phyloP scores from a whole-genome alignment of 2,888 invertebrate species.

The Chloromyia formosa region DNA sequence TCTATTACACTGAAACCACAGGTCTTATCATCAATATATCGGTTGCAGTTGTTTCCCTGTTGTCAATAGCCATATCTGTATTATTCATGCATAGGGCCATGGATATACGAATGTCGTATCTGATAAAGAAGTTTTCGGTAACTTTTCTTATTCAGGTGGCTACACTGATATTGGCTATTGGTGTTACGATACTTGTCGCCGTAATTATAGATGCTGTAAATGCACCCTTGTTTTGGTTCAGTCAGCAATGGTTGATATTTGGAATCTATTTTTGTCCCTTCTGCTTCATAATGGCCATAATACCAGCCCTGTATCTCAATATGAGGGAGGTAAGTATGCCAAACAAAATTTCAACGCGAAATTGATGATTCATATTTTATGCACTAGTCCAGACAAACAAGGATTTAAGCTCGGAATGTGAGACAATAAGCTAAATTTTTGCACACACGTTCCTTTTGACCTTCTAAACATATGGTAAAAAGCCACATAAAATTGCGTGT shows the following conservation, averaged over 20 bases:
- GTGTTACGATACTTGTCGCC: constrained; percentile 58
- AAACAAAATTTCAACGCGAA: no score
- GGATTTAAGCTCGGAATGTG: no score
- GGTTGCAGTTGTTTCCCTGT: constrained; percentile 62
- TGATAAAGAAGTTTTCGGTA: constrained; percentile 55
- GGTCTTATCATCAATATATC: constrained; percentile 63
- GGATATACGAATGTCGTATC: constrained; percentile 54
- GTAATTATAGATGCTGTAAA: constrained; percentile 62
- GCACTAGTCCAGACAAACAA: background rate
- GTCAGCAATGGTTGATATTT: constrained; percentile 66
- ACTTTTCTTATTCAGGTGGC: constrained; percentile 56
- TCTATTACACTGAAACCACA: constrained; percentile 69
- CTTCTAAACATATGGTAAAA: no score
- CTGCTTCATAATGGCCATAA: constrained; percentile 59
- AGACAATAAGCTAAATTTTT: no score
- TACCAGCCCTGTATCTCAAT: constrained; percentile 57
- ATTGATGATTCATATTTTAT: background rate
- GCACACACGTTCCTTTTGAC: no score
- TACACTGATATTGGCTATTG: constrained; percentile 56
- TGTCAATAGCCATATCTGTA: constrained; percentile 56
- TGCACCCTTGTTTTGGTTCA: constrained; percentile 70
- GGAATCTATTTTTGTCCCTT: constrained; percentile 64
- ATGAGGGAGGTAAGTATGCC: constrained; percentile 19
- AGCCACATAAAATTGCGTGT: no score
- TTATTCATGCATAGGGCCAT: constrained; percentile 56